These are phyloP conservation scores for Antheraea pernyi DNA, from an alignment of 1,140 invertebrate genomes.

Conservation along the genomic window DNA sequence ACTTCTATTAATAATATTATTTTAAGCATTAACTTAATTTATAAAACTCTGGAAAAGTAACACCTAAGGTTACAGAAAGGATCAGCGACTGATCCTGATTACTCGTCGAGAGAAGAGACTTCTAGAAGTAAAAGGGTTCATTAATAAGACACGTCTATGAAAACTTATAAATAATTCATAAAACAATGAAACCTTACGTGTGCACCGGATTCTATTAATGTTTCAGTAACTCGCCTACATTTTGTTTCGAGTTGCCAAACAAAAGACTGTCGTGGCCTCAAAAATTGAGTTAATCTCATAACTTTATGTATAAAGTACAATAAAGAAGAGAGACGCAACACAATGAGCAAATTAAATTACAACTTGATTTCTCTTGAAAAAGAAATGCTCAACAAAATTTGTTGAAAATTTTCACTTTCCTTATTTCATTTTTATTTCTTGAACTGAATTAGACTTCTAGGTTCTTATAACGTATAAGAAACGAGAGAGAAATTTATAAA, in stretches of 20 bases:
- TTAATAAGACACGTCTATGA: background rate
- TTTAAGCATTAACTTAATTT: too few relatives aligned
- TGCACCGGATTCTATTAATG: slow-evolving; percentile 41
- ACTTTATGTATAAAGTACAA: slow-evolving; percentile 35
- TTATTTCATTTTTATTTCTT: background rate
- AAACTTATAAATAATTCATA: slow-evolving; percentile 35
- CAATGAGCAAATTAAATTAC: slow-evolving; percentile 34
- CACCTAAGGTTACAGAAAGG: too few relatives aligned
- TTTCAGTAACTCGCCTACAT: slow-evolving; percentile 26
- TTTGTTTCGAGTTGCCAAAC: slow-evolving; percentile 28
- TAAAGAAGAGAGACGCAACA: slow-evolving; percentile 24
- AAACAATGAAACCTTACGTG: slow-evolving; percentile 29
- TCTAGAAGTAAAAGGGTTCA: background rate
- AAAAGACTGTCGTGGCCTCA: slow-evolving; percentile 42
- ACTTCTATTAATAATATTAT: too few relatives aligned
- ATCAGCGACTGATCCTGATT: too few relatives aligned
- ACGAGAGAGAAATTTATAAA: background rate
- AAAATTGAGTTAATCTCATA: slow-evolving; percentile 50
- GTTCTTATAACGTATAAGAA: background rate
- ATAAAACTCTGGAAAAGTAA: too few relatives aligned
- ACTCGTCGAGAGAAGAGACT: too few relatives aligned
- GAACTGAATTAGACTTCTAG: background rate
- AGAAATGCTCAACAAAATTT: background rate
- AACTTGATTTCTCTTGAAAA: slow-evolving; percentile 9
- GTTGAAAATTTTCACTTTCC: background rate